These are phyloP conservation scores for Lineus longissimus DNA, from an alignment of 1,140 invertebrate genomes.

Conservation along the genomic window DNA sequence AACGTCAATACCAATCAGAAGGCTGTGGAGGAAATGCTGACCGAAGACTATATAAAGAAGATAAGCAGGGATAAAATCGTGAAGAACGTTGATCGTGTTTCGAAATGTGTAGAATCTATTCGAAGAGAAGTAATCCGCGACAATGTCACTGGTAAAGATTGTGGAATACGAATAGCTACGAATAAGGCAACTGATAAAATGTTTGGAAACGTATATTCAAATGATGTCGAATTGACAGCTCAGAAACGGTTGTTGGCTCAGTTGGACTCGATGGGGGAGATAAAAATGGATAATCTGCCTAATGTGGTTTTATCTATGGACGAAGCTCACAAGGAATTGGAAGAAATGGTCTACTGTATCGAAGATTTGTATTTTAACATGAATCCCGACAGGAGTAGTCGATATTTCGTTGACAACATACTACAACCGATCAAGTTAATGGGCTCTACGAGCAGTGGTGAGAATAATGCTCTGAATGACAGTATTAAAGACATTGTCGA, in stretches of 20 bases:
- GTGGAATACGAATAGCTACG: slow-evolving; percentile 1
- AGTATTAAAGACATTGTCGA: not conserved
- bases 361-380: slow-evolving; percentile 1
- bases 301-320: slow-evolving; percentile 6
- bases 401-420: slow-evolving; percentile 4
- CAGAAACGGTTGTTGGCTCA: not conserved
- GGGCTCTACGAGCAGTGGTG: not conserved
- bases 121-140: not conserved
- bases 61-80: slow-evolving; percentile 3
- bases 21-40: slow-evolving; percentile 6
- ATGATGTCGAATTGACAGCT: not conserved
- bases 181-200: slow-evolving; percentile 1
- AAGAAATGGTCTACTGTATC: not conserved
- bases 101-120: slow-evolving; percentile 2
- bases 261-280: slow-evolving; percentile 4
- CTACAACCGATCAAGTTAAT: slow-evolving; percentile 7
- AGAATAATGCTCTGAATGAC: not conserved
- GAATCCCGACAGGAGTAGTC: slow-evolving; percentile 2
- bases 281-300: slow-evolving; percentile 2
- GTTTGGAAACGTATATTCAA: slow-evolving; percentile 1
- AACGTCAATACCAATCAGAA: not conserved
- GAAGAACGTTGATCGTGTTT: not conserved
- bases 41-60: not conserved
- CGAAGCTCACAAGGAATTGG: slow-evolving; percentile 4
- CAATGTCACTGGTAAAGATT: not conserved